Evolutionary conservation across 2,113 vertebrate genomes (phyloP), one percentile per base, ranked within the genome.

Genomic region (Buteo buteo): DNA sequence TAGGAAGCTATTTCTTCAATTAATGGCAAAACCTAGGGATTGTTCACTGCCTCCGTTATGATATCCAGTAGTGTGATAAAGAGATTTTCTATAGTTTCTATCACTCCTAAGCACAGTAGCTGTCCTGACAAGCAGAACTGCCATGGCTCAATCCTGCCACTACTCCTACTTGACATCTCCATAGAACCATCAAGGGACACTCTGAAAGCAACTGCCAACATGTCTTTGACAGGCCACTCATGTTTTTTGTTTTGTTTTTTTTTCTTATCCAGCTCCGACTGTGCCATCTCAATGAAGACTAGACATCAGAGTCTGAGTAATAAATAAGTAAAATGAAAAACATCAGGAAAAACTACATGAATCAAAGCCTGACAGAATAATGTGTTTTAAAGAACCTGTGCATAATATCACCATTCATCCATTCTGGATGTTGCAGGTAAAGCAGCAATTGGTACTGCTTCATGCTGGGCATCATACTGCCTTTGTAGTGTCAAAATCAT

Each of bases 81-180:
- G 64, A 69, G 69, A 62, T 28, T 81, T 81, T 74, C 84, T 64
- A 87, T 95, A 65, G 82, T 64, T 85, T 79, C 86, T 64, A 49
- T 82, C 93, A 94, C 38, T 87, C 62, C 78, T 84, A 71, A 82
- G 25, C 50, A 52, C 50, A 26, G 14, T 52, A 52, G 72, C 78
- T 94, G 87, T 52, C 66, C 80, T 93, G 96, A 94, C 88, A 93
- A 86, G 84, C 73, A 94, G 92, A 94, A 91, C 73, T 91, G 82
- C 88, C 86, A 82, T 10, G 50, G 61, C 86, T 95, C 93, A 70
- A 50, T 94, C 78, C 73, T 96, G 89, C 84, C 84, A 82, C 89
- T 82, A 6, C 66, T 87, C 61, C 86, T 58, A 73, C 72, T 62
- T 93, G 86, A 88, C 89, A 82, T 82, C 59, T 91, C 28, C 2